Base-by-base conservation (phyloP, 2,888 invertebrate genomes). In the Noctua pronuba region DNA sequence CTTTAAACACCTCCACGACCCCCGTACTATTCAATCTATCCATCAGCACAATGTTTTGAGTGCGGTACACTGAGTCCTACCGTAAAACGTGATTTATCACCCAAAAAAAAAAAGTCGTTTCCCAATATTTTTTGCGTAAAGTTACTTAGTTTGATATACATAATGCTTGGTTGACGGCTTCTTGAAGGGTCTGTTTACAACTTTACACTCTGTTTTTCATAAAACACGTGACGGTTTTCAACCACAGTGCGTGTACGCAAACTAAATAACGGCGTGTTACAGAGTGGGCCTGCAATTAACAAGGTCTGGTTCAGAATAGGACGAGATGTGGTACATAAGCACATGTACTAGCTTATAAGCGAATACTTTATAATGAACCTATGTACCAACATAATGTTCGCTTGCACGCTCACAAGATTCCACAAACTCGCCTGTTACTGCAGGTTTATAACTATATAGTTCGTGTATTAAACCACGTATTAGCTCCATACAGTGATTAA, bases 251-350 rank as follows among this genome's bases (percentile, higher is more conserved):
- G 87, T 85, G 85, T 84, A 82, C 86, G 87, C 87, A 88, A 90
- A 89, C 55, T 83, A 74, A 91, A 84, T 94, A 94, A 94, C 94
- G 93, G 94, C 92, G 88, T 84, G 84, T 76, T 83, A 81, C 88
- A 85, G 87, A 88, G 91, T 90, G 84, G 91, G 83, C 86, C 86
- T 73, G 92, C 92, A 93, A 93, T 94, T 94, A 93, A 93, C 93
- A 91, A 91, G 93, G 89, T 91, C 93, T 92, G 90, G 91, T 92
- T 90, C 88, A 89, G 90, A 91, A 92, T 92, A 80, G 91, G 90
- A 92, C 91, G 87, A 89, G 92, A 83, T 84, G 69, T 68, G 55
- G 62, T 69, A 80, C 73, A 86, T 77, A 83, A 66, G 71, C 79
- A 83, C 69, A 85, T 79, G 68, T 83, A 73, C 78, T 72, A 80